Evolutionary conservation across 2,888 invertebrate species (phyloP).

Genomic region (Mesopsocus fuscifrons): DNA sequence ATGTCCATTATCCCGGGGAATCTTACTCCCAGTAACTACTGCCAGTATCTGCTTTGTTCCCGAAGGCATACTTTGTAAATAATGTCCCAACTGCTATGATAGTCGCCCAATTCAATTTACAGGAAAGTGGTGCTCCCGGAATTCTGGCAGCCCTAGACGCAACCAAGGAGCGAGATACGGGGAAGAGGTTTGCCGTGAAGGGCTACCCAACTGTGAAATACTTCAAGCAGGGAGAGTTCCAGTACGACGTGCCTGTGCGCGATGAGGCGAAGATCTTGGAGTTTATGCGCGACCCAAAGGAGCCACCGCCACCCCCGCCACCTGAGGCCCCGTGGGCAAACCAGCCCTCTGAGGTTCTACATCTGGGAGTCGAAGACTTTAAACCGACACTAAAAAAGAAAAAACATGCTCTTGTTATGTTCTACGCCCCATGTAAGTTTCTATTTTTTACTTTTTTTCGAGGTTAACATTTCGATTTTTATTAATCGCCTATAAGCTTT

Average conservation of each 20-base stretch:
- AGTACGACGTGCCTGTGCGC: constrained; percentile 54
- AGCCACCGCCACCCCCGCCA: constrained; percentile 62
- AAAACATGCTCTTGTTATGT: constrained; percentile 76
- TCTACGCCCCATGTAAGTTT: constrained; percentile 78
- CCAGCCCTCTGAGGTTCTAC: constrained; percentile 52
- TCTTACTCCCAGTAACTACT: too few relatives aligned
- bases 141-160: constrained; percentile 71
- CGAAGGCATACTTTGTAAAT: too few relatives aligned
- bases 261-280: constrained; percentile 58
- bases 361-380: constrained; percentile 53
- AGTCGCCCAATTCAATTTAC: too few relatives aligned
- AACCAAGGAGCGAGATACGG: constrained; percentile 50
- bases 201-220: constrained; percentile 68
- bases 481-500: background rate
- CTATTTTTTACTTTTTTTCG: constrained; percentile 3
- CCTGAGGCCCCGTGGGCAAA: constrained; percentile 66
- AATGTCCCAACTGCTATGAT: too few relatives aligned
- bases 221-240: constrained; percentile 54
- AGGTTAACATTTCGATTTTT: background rate
- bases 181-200: constrained; percentile 46
- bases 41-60: too few relatives aligned
- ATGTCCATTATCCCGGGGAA: too few relatives aligned
- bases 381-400: constrained; percentile 58
- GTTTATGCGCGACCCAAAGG: constrained; percentile 69
- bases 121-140: constrained; percentile 33